Conservation (phyloP, 2,888 invertebrate species). For the Aspidapion aeneum region DNA sequence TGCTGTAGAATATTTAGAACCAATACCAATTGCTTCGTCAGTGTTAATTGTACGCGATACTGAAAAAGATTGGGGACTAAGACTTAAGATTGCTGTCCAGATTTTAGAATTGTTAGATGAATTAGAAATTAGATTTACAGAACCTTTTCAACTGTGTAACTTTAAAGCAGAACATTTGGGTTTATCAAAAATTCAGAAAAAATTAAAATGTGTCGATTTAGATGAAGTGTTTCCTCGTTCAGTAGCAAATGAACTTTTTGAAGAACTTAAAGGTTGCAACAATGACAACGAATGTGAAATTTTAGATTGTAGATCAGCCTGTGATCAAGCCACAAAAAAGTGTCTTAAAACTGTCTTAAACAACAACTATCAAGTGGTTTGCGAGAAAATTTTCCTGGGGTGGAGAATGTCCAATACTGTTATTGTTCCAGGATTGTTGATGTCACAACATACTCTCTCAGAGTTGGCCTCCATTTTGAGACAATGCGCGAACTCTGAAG, state of each 20-base stretch:
- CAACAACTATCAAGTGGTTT: conserved; percentile 65
- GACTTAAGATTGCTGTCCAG: conserved; percentile 55
- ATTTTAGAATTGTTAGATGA: conserved; percentile 60
- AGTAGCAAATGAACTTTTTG: conserved; percentile 51
- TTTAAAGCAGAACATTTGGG: conserved; percentile 67
- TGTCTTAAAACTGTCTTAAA: conserved; percentile 58
- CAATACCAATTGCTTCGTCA: conserved; percentile 53
- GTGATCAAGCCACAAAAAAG: conserved; percentile 50
- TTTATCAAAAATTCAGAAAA: conserved; percentile 47
- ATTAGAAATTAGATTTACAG: conserved; percentile 56
- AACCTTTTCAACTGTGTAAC: conserved; percentile 65
- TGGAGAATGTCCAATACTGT: conserved; percentile 60
- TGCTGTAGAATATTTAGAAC: conserved; percentile 60
- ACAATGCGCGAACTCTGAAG: conserved; percentile 57
- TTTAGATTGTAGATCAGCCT: conserved; percentile 62
- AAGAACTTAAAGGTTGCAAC: conserved; percentile 48
- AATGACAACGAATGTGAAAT: conserved; percentile 63
- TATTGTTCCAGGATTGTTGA: conserved; percentile 58
- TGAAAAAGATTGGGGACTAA: conserved; percentile 55
- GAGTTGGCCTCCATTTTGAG: conserved; percentile 55
- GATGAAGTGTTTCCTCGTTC: conserved; percentile 60
- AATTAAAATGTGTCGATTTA: conserved; percentile 60
- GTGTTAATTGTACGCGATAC: conserved; percentile 52
- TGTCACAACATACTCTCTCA: conserved; percentile 58
- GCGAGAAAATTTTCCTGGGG: conserved; percentile 62